Base-by-base conservation (phyloP, 2,888 invertebrate species). In the Stegophylla sp. region DNA sequence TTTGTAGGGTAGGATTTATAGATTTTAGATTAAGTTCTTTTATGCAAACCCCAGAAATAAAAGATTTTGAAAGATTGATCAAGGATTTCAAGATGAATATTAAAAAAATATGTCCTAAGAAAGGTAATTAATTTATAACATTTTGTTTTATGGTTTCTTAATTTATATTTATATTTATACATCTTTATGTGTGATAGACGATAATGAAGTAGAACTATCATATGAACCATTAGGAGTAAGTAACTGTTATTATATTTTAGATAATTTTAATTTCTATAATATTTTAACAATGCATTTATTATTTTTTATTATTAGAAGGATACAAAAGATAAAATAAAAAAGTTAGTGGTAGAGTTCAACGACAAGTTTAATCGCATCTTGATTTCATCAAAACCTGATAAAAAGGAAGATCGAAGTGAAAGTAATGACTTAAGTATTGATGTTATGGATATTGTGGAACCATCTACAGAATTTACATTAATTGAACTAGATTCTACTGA, bases 1-100 rank as follows among this genome's bases (percentile, higher is more conserved):
- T n/a, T n/a, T 45, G 26, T 48, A 79, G 77, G 41, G 28, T 61
- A 48, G 69, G 48, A 20, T 69, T 69, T 59, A 79, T 34, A 34
- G 34, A 71, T 63, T 61, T 69, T 3, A 34, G 7, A 34, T 34
- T 34, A 5, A 77, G 61, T 61, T 71, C 77, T 9, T 48, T 23
- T 45, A 48, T 69, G 0, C 48, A 28, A 61, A 69, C 45, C 45
- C 34, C 59, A 45, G 48, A 79, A 41, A 61, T 1, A 34, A 48
- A 34, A 51, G 61, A 71, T 41, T 41, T 79, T 61, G 48, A 61
- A 71, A 2, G 3, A 61, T 61, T 20, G 17, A 71, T 51, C 7
- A 51, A 48, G 5, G 61, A 61, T 59, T 23, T 69, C 15, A 51
- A 71, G 51, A 34, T 61, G 13, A 71, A 51, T 71, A 10, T 71